Conservation (phyloP, 2,888 invertebrate species). For the Lamellibrachia columna region DNA sequence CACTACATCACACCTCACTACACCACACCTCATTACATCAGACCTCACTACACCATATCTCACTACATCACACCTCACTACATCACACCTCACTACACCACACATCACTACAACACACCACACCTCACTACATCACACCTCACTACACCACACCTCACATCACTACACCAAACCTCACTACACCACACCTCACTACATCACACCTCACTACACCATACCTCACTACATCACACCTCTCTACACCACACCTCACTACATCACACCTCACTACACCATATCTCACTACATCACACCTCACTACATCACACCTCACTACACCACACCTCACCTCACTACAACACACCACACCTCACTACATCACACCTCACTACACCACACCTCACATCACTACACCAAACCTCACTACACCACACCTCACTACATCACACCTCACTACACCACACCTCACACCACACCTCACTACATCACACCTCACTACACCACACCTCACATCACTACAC, state of each 20-base stretch:
- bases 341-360: neutral
- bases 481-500: neutral
- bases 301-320: constrained; percentile 18
- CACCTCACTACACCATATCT: neutral
- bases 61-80: constrained; percentile 18
- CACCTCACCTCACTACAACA: neutral
- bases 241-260: neutral
- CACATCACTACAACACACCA: constrained; percentile 20
- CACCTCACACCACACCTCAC: neutral
- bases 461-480: neutral
- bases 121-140: constrained; percentile 20
- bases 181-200: neutral
- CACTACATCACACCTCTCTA: neutral
- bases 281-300: neutral
- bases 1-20: constrained; percentile 17
- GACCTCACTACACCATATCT: neutral
- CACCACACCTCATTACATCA: neutral
- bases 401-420: neutral
- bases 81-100: constrained; percentile 21
- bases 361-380: constrained; percentile 20
- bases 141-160: neutral
- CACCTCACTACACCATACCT: neutral
- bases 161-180: constrained; percentile 20
- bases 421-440: neutral
- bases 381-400: neutral